These are phyloP conservation scores for Calameuta idolon DNA, from an alignment of 2,888 invertebrate species.

Conservation along the genomic window DNA sequence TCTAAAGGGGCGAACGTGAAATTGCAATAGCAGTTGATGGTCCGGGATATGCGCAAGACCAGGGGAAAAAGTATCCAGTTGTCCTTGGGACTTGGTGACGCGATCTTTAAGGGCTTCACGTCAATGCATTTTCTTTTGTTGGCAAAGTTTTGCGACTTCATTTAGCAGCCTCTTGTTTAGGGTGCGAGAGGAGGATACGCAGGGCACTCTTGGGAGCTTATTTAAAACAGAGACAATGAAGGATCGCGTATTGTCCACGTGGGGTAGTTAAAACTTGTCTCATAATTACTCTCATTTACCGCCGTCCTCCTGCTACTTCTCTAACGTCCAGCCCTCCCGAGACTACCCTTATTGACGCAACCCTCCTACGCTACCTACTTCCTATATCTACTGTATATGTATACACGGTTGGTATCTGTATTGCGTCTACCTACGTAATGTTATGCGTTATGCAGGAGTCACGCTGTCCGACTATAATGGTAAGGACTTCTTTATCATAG, in stretches of 20 bases:
- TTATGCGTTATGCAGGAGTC: constrained; percentile 10
- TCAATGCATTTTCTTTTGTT: constrained; percentile 35
- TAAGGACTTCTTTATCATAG: constrained; percentile 48
- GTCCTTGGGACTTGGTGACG: not conserved
- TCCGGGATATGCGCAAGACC: not conserved
- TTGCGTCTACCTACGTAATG: constrained; percentile 10
- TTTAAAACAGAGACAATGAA: constrained; percentile 62
- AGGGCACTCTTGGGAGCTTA: constrained; percentile 56
- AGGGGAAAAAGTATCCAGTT: not conserved
- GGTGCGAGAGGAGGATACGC: constrained; percentile 10
- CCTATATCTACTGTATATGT: constrained; percentile 1
- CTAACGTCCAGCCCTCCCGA: constrained; percentile 18
- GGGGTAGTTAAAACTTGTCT: constrained; percentile 65
- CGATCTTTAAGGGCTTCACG: not conserved
- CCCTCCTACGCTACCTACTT: constrained; percentile 10
- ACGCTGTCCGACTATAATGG: constrained; percentile 17
- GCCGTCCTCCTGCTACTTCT: constrained; percentile 40
- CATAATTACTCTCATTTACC: constrained; percentile 65
- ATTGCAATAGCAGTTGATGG: not conserved
- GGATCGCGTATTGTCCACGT: constrained; percentile 62
- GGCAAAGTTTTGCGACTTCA: constrained; percentile 2
- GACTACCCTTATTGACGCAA: constrained; percentile 26
- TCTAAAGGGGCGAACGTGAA: not conserved
- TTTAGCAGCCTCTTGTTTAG: not conserved
- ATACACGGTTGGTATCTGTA: not conserved